Evolutionary conservation across 1,140 invertebrate genomes (phyloP).

Genomic region (Aethina tumida): DNA sequence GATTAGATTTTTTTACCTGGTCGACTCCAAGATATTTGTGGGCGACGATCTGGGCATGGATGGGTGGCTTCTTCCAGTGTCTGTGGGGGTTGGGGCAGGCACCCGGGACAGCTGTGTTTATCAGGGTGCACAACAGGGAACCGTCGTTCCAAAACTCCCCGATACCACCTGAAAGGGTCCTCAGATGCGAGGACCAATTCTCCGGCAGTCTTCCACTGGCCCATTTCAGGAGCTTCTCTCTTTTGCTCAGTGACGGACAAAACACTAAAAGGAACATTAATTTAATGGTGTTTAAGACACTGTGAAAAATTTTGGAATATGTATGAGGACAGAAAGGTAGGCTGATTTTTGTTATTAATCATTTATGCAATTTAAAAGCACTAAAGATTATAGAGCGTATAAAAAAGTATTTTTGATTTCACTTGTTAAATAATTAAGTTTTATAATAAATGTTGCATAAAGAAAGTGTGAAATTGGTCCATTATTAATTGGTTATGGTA

Average conservation of each 20-base stretch:
- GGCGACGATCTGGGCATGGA: slow-evolving; percentile 45
- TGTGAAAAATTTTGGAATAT: too few species aligned
- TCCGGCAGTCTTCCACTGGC: slow-evolving; percentile 22
- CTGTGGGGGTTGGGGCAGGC: slow-evolving; percentile 42
- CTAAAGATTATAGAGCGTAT: too few species aligned
- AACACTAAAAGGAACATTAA: slow-evolving; percentile 19
- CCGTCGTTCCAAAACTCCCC: slow-evolving; percentile 44
- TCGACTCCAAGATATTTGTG: slow-evolving; percentile 45
- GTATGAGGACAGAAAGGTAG: too few species aligned
- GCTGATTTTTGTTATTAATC: too few species aligned
- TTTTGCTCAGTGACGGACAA: slow-evolving; percentile 27
- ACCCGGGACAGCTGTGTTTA: slow-evolving; percentile 44
- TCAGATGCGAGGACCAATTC: slow-evolving; percentile 22
- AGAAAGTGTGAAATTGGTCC: too few species aligned
- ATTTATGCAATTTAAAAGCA: too few species aligned
- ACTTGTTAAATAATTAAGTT: too few species aligned
- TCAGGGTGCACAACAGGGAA: slow-evolving; percentile 44
- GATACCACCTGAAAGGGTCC: slow-evolving; percentile 22
- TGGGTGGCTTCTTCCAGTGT: slow-evolving; percentile 39
- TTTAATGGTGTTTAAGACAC: too few species aligned
- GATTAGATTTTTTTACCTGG: too few species aligned
- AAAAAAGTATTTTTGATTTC: too few species aligned
- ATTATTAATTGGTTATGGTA: too few species aligned
- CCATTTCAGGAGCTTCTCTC: slow-evolving; percentile 28
- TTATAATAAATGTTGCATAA: too few species aligned